These are phyloP conservation scores for Coendou prehensilis DNA, from an alignment of 2,797 vertebrate species.

Conservation along the genomic window DNA sequence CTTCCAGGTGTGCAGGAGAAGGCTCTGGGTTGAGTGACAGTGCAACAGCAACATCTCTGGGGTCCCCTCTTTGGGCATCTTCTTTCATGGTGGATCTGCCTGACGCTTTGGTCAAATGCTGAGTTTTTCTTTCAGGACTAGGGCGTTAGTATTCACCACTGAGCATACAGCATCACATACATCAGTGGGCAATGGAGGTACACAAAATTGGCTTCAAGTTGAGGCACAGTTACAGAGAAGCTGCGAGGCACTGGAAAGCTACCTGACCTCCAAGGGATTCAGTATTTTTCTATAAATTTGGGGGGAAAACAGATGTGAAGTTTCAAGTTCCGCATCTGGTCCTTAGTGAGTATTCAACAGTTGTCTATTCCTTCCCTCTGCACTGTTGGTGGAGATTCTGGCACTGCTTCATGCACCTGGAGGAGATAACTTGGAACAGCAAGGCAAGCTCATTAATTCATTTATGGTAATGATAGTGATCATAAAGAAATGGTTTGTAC, in stretches of 20 bases:
- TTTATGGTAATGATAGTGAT: not conserved
- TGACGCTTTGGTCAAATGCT: not conserved
- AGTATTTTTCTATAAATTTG: not conserved
- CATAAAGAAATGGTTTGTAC: not conserved
- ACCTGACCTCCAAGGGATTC: not conserved
- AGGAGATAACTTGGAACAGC: not conserved
- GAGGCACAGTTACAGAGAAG: not conserved
- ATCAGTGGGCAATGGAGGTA: not conserved
- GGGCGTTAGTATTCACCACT: too few species aligned
- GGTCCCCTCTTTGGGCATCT: not conserved
- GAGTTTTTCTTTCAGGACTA: not conserved
- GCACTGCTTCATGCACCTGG: not conserved
- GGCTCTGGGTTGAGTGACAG: not conserved
- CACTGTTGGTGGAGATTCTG: not conserved
- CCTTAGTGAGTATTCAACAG: accelerated
- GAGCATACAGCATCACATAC: too few species aligned
- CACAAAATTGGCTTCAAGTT: not conserved
- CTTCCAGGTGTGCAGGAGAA: not conserved
- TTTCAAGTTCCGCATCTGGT: not conserved
- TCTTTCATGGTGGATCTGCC: not conserved
- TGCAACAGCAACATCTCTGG: not conserved
- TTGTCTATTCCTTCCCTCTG: too few species aligned
- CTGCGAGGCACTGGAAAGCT: too few species aligned
- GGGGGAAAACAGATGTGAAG: not conserved
- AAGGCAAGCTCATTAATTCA: not conserved